Conservation (phyloP, 2,888 invertebrate species). For the Melipona beecheii region DNA sequence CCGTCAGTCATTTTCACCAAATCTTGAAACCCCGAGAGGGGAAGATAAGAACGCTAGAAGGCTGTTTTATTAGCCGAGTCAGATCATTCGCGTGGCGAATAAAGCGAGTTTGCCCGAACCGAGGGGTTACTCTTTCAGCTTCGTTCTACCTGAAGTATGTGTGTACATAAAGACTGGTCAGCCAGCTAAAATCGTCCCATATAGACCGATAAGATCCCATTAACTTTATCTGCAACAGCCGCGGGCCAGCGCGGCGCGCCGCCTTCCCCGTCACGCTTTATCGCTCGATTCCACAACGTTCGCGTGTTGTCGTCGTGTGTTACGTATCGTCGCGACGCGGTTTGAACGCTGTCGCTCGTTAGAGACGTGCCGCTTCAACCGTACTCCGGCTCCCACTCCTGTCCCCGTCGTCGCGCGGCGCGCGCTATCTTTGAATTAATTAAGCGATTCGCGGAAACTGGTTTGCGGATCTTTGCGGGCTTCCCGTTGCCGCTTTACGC, state of each 20-base stretch:
- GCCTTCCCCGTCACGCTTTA: conserved; percentile 49
- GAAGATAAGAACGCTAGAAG: conserved; percentile 44
- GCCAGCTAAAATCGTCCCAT: conserved; percentile 72
- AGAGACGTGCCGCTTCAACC: conserved; percentile 12
- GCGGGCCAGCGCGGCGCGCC: conserved; percentile 7
- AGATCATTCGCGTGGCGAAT: conserved; percentile 53
- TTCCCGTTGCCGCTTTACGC: conserved; percentile 8
- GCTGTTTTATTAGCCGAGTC: conserved; percentile 76
- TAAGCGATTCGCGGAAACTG: conserved; percentile 23
- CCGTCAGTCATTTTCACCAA: conserved; percentile 44
- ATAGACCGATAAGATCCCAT: conserved; percentile 75
- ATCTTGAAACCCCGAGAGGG: conserved; percentile 10
- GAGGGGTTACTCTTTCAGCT: background rate
- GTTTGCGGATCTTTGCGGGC: conserved; percentile 22
- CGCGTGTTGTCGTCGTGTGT: conserved; percentile 34
- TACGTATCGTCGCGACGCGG: conserved; percentile 37
- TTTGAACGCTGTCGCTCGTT: conserved; percentile 34
- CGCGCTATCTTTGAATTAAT: conserved; percentile 38
- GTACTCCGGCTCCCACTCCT: background rate
- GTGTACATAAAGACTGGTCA: conserved; percentile 59
- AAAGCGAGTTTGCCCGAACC: conserved; percentile 32
- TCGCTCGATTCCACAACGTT: conserved; percentile 30
- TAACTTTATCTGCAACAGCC: conserved; percentile 72
- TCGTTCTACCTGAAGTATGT: background rate
- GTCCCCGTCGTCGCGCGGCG: background rate